These are phyloP conservation scores for Holothuria leucospilota DNA, from an alignment of 53 echinoderm and acorn worm genomes.

Conservation along the genomic window DNA sequence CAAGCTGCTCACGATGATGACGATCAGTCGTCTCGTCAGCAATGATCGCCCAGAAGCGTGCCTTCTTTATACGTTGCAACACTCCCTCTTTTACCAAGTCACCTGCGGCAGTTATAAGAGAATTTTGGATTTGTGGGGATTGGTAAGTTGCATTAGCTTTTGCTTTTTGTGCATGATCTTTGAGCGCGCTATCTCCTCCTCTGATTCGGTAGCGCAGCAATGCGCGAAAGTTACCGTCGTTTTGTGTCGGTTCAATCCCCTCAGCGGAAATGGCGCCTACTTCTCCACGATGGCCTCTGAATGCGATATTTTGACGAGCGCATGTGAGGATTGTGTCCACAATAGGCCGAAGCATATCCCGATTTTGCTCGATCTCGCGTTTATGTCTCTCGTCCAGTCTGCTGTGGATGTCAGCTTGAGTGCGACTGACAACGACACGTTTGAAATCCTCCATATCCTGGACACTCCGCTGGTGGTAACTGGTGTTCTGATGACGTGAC, in stretches of 20 bases:
- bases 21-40: neutral
- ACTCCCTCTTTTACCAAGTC: no score
- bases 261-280: slow-evolving; percentile 14
- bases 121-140: neutral
- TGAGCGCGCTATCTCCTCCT: slow-evolving; percentile 9
- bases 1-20: slow-evolving; percentile 13
- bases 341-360: neutral
- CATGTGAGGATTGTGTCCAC: slow-evolving; percentile 20
- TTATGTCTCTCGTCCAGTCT: slow-evolving; percentile 5
- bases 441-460: slow-evolving; percentile 27
- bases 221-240: slow-evolving; percentile 18
- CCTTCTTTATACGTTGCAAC: neutral
- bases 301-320: slow-evolving; percentile 24
- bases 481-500: slow-evolving; percentile 23
- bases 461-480: neutral
- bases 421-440: slow-evolving; percentile 9
- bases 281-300: slow-evolving; percentile 16
- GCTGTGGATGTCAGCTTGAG: neutral
- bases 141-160: neutral
- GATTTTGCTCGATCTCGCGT: neutral
- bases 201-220: slow-evolving; percentile 3
- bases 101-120: no score
- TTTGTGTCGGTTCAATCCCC: slow-evolving; percentile 5
- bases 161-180: slow-evolving; percentile 4
- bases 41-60: neutral